Evolutionary conservation across 2,113 vertebrate genomes (phyloP).

Genomic region (Megaptera novaeangliae): DNA sequence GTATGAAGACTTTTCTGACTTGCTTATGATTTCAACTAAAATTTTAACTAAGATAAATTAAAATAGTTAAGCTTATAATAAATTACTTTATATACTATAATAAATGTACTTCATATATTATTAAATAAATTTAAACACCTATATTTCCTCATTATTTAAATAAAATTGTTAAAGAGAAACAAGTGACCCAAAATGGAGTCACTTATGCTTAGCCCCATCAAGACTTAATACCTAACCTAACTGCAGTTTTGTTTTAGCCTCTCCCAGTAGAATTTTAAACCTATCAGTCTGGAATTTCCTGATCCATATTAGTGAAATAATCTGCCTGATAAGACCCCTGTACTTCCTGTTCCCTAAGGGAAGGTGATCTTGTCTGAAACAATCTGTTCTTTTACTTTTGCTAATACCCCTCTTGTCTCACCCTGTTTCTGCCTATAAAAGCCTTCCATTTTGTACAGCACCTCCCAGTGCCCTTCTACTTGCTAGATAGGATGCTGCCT

Average conservation of each 20-base stretch:
- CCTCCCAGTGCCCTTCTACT: neutral
- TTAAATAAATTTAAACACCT: neutral
- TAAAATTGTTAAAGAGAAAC: neutral
- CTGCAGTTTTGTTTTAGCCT: neutral
- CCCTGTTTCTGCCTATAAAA: neutral
- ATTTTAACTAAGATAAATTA: neutral
- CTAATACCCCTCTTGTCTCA: neutral
- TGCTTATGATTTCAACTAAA: neutral
- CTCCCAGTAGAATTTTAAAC: neutral
- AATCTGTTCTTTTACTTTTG: neutral
- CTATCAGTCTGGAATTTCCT: neutral
- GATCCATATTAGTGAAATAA: neutral
- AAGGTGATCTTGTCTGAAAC: neutral
- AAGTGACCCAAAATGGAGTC: neutral
- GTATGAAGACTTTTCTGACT: neutral
- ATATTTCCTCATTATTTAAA: neutral
- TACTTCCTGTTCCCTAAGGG: neutral
- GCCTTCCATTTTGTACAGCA: neutral
- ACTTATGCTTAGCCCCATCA: neutral
- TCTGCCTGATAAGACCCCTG: neutral
- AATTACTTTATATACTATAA: neutral
- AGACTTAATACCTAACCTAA: neutral
- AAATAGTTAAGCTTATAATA: neutral
- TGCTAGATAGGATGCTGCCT: neutral
- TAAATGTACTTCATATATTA: neutral